Conservation (phyloP, 1,140 invertebrate genomes). For the Leptinotarsa undecemlineata region DNA sequence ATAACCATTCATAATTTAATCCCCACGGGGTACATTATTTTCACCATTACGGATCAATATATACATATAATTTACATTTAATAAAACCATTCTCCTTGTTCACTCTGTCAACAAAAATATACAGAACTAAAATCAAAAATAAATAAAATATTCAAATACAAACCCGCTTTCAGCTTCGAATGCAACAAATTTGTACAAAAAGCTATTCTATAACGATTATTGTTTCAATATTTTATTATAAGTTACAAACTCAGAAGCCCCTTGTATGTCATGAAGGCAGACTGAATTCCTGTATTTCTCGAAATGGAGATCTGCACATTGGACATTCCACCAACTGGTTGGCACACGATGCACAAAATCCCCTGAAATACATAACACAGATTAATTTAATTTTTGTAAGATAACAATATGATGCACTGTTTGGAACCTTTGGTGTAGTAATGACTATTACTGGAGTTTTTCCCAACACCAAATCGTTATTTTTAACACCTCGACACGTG, state of each 20-base stretch:
- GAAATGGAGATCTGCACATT: constrained; percentile 73
- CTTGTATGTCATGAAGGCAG: constrained; percentile 34
- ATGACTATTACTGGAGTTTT: no score
- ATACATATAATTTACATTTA: constrained; percentile 30
- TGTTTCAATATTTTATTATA: constrained; percentile 13
- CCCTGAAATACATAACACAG: constrained; percentile 62
- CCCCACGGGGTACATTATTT: not conserved
- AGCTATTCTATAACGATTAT: constrained; percentile 14
- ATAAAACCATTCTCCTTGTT: constrained; percentile 15
- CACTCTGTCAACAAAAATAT: not conserved
- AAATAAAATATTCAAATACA: constrained; percentile 31
- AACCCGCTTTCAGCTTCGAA: constrained; percentile 30
- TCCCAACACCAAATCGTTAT: no score
- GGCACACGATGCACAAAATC: constrained; percentile 83
- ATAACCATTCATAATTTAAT: not conserved
- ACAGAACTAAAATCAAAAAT: constrained; percentile 23
- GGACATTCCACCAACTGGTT: constrained; percentile 81
- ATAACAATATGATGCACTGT: no score
- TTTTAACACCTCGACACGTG: no score
- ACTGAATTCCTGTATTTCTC: constrained; percentile 45
- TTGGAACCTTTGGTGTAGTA: no score
- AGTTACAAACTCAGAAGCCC: constrained; percentile 20
- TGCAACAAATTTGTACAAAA: constrained; percentile 36
- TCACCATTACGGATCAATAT: constrained; percentile 21
- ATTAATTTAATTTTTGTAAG: no score